Conservation (phyloP, 2,797 vertebrate genomes). For the Gymnoscopelus braueri region DNA sequence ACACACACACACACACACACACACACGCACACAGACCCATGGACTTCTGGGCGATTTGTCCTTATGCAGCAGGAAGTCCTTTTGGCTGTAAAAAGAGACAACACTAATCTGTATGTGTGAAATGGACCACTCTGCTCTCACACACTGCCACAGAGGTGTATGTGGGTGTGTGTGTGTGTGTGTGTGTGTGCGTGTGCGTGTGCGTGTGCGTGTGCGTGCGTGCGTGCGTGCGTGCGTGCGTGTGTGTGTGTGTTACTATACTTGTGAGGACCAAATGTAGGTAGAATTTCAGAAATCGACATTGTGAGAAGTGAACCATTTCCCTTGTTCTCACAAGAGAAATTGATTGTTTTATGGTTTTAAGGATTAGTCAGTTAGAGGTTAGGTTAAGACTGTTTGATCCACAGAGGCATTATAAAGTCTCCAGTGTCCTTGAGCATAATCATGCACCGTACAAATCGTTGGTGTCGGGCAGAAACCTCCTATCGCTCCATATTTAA, state of each 20-base stretch:
- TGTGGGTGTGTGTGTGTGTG: background rate
- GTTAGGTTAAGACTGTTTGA: background rate
- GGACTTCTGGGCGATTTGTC: slow-evolving; percentile 54
- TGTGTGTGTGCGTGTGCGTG: slow-evolving; percentile 2
- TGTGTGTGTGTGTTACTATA: slow-evolving; percentile 3
- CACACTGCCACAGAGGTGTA: slow-evolving; percentile 38
- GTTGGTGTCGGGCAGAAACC: too few relatives aligned
- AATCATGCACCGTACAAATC: background rate
- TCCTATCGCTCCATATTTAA: too few relatives aligned
- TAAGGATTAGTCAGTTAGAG: too few relatives aligned
- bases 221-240: slow-evolving; percentile 4
- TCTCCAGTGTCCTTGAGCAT: slow-evolving; percentile 35
- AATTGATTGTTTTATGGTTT: too few relatives aligned
- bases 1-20: background rate
- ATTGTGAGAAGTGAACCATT: too few relatives aligned
- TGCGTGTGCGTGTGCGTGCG: slow-evolving; percentile 8
- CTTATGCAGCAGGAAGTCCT: slow-evolving; percentile 64
- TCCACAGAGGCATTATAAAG: slow-evolving; percentile 4
- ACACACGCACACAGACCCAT: slow-evolving; percentile 8
- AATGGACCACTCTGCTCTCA: slow-evolving; percentile 65
- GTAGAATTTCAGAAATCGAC: background rate
- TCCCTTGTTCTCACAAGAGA: too few relatives aligned
- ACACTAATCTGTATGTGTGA: slow-evolving; percentile 80
- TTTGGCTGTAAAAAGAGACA: slow-evolving; percentile 57
- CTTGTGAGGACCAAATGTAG: too few relatives aligned